Evolutionary conservation across 2,888 invertebrate genomes (phyloP), one percentile per base, ranked within the genome.

Genomic region (Phrixothrix hirtus): DNA sequence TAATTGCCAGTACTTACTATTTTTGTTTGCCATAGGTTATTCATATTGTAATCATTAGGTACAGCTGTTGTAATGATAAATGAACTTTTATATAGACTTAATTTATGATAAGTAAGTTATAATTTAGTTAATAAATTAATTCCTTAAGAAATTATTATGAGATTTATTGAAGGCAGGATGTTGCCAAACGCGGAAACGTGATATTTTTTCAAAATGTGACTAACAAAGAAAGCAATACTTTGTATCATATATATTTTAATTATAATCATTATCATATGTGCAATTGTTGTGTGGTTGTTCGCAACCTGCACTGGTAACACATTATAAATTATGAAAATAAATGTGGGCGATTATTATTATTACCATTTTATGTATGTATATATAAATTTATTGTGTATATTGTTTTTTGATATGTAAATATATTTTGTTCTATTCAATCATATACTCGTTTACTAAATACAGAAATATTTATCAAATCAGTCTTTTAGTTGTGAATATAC

Each of bases 221-320:
- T 82, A 84, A 82, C 79, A 79, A 84, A 84, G 83, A 80, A 85
- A 86, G 86, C 86, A 86, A 86, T 86, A 86, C 84, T 81, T 82
- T 83, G 81, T 85, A 85, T 83, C 82, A 81, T 81, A 71, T 77
- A 80, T 81, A 73, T 77, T 68, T 71, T 76, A 77, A 67, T 66
- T 68, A 67, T 55, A 66, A 66, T 68, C 66, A 66, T 53, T 58
- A 64, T 63, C 61, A 65, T 69, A 68, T 70, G 72, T 74, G 73
- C 74, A 74, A 74, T 73, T 74, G 73, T 74, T 72, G 72, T 71
- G 69, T 68, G 69, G 69, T 65, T 68, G 65, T 49, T 52, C 48
- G 64, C 69, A 60, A 67, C 65, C 66, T 59, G 68, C 70, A 73
- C 71, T 68, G 62, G 68, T 66, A 53, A 49, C 66, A 68, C 69